These are phyloP conservation scores for Hypotaenidia philippensis DNA, from an alignment of 2,797 vertebrate genomes.

Conservation along the genomic window DNA sequence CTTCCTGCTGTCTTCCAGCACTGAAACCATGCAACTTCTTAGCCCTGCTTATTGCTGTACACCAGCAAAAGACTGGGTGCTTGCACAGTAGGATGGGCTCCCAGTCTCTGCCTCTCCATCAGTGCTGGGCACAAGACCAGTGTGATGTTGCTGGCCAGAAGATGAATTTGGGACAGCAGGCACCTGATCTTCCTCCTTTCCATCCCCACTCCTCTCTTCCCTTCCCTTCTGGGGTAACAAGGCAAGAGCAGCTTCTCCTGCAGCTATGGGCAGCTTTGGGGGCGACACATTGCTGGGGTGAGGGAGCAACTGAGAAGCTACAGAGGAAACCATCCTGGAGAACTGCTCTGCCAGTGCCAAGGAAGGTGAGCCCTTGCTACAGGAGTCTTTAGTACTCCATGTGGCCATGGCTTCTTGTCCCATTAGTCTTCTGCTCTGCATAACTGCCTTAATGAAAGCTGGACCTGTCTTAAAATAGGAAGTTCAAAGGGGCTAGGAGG, in stretches of 20 bases:
- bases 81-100: background rate
- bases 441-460: accelerated
- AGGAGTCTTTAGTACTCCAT: background rate
- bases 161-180: background rate
- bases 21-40: background rate
- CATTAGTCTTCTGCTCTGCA: background rate
- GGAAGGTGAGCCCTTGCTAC: background rate
- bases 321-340: background rate
- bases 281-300: background rate
- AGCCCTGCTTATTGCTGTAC: background rate
- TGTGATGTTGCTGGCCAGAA: background rate
- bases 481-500: background rate
- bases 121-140: background rate
- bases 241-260: background rate
- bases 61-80: background rate
- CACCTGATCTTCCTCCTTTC: background rate
- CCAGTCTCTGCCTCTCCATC: background rate
- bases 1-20: background rate
- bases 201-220: background rate
- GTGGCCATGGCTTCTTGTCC: background rate
- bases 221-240: background rate
- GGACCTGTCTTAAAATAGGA: background rate
- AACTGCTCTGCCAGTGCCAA: no score
- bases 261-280: accelerated
- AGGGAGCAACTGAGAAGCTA: background rate